phyloP scores from a whole-genome alignment of 2,888 invertebrate genomes.

The Craniophora ligustri region DNA sequence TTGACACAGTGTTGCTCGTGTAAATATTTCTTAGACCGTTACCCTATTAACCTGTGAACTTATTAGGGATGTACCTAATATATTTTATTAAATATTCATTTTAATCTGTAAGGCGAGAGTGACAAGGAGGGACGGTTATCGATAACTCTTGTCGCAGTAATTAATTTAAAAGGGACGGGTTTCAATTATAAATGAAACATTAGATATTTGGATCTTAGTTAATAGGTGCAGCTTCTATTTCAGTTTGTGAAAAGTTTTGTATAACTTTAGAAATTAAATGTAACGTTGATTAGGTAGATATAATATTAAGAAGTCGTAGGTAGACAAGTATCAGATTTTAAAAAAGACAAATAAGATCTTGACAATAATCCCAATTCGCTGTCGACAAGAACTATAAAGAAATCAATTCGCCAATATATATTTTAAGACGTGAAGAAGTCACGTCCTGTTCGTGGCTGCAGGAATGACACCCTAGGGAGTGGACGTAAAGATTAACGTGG shows the following conservation, averaged over 20 bases:
- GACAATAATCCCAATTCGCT: conserved; percentile 14
- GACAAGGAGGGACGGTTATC: conserved; percentile 54
- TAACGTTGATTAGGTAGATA: no score
- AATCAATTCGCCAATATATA: conserved; percentile 67
- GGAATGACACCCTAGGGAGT: conserved; percentile 78
- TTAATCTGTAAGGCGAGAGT: conserved; percentile 55
- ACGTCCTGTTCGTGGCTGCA: conserved; percentile 70
- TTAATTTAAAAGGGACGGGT: conserved; percentile 56
- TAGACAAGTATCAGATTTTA: background rate
- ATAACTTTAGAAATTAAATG: no score
- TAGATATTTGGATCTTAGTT: conserved; percentile 33
- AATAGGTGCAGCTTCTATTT: conserved; percentile 39
- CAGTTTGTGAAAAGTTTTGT: conserved; percentile 44
- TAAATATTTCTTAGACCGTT: conserved; percentile 54
- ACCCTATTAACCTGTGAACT: conserved; percentile 72
- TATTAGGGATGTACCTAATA: conserved; percentile 63
- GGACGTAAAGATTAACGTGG: conserved; percentile 79
- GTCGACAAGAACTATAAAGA: conserved; percentile 33
- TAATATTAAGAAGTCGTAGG: no score
- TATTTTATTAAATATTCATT: conserved; percentile 55
- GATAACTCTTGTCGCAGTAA: conserved; percentile 56
- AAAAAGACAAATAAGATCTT: background rate
- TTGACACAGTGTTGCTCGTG: conserved; percentile 11
- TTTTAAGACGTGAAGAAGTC: conserved; percentile 73
- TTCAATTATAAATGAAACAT: conserved; percentile 52